Base-by-base conservation (phyloP, 23 tunicate species). In the Styela plicata region DNA sequence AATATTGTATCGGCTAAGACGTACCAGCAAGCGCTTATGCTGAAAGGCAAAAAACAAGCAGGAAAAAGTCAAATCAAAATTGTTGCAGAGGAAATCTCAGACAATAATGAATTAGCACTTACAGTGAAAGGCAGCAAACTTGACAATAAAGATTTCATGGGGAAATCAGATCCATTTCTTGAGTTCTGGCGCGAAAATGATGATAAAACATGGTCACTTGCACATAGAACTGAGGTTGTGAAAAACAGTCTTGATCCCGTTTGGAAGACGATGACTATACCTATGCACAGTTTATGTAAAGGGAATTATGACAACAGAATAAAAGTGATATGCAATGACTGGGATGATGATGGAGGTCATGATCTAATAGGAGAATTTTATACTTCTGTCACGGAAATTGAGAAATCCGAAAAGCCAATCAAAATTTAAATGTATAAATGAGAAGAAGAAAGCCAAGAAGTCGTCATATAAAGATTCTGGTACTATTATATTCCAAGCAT, bases 341-440 rank as follows among this genome's bases (percentile, higher is more conserved):
- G 87, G 86, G 97, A 92, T 33, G 65, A 64, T 19, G 97, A 92
- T 69, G 97, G 97, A 1, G 86, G 90, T 52, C 97, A 92, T 84
- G 97, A 92, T 34, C 63, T 92, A 24, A 92, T 92, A 3, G 97
- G 97, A 0, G 97, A 92, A 68, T 87, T 80, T 67, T 63, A 67
- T 29, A 78, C 89, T 3, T 83, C 85, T 29, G 69, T 87, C 20
- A 30, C 64, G 3, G 86, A 87, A 36, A 30, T 87, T 26, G 73
- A 80, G 37, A 36, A 82, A 3, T 44, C 28, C 19, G 52, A 13
- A 28, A 52, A 76, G 26, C 71, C 71, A 24, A 67, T 33, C 31
- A 22, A 84, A 76, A 29, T 86, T 85, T 75, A 52, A 37, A 13
- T 87, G 82, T 57, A 75, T 92, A 2, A 92, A 87, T 64, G 86